Evolutionary conservation across 1,140 invertebrate genomes (phyloP).

Genomic region (Apis mellifera): Amel_HAv3.1 CM009939.2:10354501-10355000

Average conservation of each 20-base stretch:
- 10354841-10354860: no score
- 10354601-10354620: neutral
- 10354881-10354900: neutral
- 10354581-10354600: neutral
- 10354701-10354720: slow-evolving; percentile 90
- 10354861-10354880: neutral
- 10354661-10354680: slow-evolving; percentile 87
- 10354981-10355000: no score
- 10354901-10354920: neutral
- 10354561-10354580: neutral
- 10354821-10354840: no score
- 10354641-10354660: slow-evolving; percentile 90
- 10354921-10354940: no score
- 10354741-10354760: slow-evolving; percentile 87
- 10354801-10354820: slow-evolving; percentile 78
- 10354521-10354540: slow-evolving; percentile 22
- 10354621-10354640: neutral
- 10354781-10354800: slow-evolving; percentile 87
- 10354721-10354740: slow-evolving; percentile 89
- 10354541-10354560: slow-evolving; percentile 2
- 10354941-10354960: no score
- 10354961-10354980: no score
- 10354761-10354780: slow-evolving; percentile 89
- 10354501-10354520: neutral
- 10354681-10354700: slow-evolving; percentile 88